phyloP scores from a whole-genome alignment of 2,113 vertebrate genomes.

The Melanotaenia duboulayi region DNA sequence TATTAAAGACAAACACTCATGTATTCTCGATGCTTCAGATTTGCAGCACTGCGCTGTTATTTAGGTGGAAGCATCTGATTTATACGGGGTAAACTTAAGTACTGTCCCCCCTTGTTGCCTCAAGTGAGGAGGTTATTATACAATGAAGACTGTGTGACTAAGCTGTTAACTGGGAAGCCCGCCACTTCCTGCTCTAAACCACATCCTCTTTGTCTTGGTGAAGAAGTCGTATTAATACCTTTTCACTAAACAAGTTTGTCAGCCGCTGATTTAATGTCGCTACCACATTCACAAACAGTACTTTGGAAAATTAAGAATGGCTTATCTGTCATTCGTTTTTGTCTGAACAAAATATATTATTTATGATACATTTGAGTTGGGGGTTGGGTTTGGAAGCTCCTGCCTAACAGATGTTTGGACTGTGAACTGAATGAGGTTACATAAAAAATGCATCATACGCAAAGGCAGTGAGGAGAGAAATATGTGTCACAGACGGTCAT shows the following conservation, averaged over 20 bases:
- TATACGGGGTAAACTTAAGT: neutral
- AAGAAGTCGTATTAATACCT: neutral
- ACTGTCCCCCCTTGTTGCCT: neutral
- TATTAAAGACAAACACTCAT: too few species aligned
- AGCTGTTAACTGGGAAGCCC: constrained; percentile 9
- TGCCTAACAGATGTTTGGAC: constrained; percentile 62
- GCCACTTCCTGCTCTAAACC: constrained; percentile 68
- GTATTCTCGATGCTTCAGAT: neutral
- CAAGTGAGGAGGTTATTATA: neutral
- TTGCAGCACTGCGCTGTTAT: neutral
- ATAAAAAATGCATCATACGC: constrained; percentile 63
- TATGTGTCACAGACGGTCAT: constrained; percentile 1
- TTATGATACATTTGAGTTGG: constrained; percentile 60
- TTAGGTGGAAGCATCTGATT: neutral
- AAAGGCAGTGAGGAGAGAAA: constrained; percentile 15
- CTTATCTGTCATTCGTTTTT: constrained; percentile 32
- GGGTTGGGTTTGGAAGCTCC: constrained; percentile 53
- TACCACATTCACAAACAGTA: constrained; percentile 5
- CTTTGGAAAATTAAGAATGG: constrained; percentile 27
- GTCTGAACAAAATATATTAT: constrained; percentile 58
- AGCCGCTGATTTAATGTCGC: neutral
- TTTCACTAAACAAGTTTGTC: constrained; percentile 6
- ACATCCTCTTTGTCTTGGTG: constrained; percentile 64
- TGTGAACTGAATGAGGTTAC: constrained; percentile 37
- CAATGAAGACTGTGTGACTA: constrained; percentile 10